Base-by-base conservation (phyloP, 2,888 invertebrate species). In the Crepidodera aurea region DNA sequence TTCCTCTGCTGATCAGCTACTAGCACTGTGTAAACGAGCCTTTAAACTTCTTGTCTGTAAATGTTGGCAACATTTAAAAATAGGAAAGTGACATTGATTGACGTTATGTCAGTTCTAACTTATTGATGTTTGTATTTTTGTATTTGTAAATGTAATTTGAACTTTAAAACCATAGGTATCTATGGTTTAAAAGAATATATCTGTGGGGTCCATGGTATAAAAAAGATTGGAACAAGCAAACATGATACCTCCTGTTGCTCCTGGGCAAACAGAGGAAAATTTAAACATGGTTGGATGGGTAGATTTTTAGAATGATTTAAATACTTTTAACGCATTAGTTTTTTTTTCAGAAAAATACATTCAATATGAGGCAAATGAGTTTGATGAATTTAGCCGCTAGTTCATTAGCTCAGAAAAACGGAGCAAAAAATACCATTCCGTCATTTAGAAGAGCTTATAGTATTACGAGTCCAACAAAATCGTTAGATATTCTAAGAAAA, bases 401-500 rank as follows among this genome's bases (percentile, higher is more conserved):
- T 82, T 85, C 86, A 67, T 76, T 86, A 63, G 81, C 86, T 50
- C 83, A 84, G 61, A 86, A 84, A 70, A 87, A 87, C 64, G 86
- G 86, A 1, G 80, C 85, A 69, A 72, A 71, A 64, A 66, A 71
- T 13, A 51, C 65, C 29, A 69, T 79, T 8, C 76, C 79, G 22
- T 78, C 73, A 64, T 79, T 79, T 67, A 76, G 82, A 71, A 78
- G 80, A 66, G 78, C 78, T 50, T 81, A 81, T 56, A 82, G 82
- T 69, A 78, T 82, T 78, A 87, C 89, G 2, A 77, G 75, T 65
- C 72, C 76, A n/a, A 62, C 72, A 10, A 77, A 75, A 77, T 91
- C 91, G 0, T 78, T 92, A 65, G 92, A 92, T 75, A 83, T 92
- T 73, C 78, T 92, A 42, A 79, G 92, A 50, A 89, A 89, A 78